Base-by-base conservation (phyloP, 2,797 vertebrate species). In the Enteromius afrohamiltoni region DNA sequence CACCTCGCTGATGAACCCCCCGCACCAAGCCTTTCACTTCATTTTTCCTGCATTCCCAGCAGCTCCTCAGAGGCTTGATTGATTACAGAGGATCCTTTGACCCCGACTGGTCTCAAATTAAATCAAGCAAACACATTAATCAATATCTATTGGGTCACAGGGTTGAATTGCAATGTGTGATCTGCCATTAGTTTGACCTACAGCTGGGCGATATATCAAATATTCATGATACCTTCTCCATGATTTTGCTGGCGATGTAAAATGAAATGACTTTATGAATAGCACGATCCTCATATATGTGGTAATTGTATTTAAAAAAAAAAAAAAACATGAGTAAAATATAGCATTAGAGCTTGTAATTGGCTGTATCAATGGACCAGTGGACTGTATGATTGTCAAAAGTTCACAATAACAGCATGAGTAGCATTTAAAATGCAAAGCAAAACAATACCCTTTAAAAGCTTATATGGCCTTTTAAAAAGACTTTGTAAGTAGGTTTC, bases 121-220 rank as follows among this genome's bases (percentile, higher is more conserved):
- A 89, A 89, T 86, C 83, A 82, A 62, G 5, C n/a, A 76, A 84
- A 75, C 79, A 49, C 78, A 74, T 69, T 74, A 85, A 89, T 89
- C 86, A 80, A 87, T 89, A 80, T 16, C 76, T 73, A 74, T 81
- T 81, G 76, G 77, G 79, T 80, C 85, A 62, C 19, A 6, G 78
- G 85, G 65, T 74, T 85, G 83, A 82, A 75, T 55, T 77, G 68
- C 37, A 62, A 65, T 19, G 62, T 69, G 26, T 68, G 53, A 71
- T 55, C 29, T 68, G 74, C 23, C 53, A 62, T 62, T 55, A 21
- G 60, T 75, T 31, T 65, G 51, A 65, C 76, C 60, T 78, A 78
- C 19, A 31, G 26, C 76, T n/a, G 60, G 62, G 23, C 19, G 0
- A 65, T 65, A 47, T 49, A 78, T 65, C 77, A 78, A 78, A 78